These are phyloP conservation scores for Palythoa heliodiscus DNA, from an alignment of 92 coral and sea anemone species.

Conservation along the genomic window DNA sequence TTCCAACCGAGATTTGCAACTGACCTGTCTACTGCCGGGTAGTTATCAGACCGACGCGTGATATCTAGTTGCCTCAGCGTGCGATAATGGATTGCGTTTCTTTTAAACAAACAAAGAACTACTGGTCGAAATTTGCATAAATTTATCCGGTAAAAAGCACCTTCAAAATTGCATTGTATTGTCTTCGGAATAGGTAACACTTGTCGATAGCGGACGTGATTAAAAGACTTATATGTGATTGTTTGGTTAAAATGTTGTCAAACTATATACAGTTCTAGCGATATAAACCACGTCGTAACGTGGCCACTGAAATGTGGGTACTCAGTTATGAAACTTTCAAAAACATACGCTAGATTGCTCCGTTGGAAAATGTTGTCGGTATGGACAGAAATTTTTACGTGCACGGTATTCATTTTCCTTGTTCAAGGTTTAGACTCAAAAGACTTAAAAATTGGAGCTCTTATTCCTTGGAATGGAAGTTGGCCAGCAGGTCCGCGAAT, in stretches of 20 bases:
- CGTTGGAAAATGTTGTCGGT: conserved; percentile 1
- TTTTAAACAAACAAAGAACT: not conserved
- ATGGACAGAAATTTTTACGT: not conserved
- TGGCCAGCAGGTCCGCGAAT: conserved; percentile 75
- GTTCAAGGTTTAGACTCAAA: not conserved
- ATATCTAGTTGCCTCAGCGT: not conserved
- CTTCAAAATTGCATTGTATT: conserved; percentile 2
- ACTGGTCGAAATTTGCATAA: conserved; percentile 25
- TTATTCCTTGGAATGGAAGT: conserved; percentile 80
- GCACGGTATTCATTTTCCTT: not conserved
- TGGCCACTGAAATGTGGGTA: not conserved
- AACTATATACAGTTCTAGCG: not conserved
- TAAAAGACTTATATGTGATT: not conserved
- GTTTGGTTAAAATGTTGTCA: not conserved
- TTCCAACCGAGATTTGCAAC: no score
- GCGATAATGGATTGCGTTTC: not conserved
- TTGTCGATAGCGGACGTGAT: conserved; percentile 3
- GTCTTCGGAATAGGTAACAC: not conserved
- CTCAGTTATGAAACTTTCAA: not conserved
- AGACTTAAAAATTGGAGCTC: conserved; percentile 65
- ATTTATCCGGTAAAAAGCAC: not conserved
- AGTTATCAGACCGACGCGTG: not conserved
- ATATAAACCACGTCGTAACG: not conserved
- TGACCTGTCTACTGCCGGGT: no score
- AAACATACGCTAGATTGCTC: not conserved